Evolutionary conservation across 2,888 invertebrate genomes (phyloP).

Genomic region (Aporophyla nigra): DNA sequence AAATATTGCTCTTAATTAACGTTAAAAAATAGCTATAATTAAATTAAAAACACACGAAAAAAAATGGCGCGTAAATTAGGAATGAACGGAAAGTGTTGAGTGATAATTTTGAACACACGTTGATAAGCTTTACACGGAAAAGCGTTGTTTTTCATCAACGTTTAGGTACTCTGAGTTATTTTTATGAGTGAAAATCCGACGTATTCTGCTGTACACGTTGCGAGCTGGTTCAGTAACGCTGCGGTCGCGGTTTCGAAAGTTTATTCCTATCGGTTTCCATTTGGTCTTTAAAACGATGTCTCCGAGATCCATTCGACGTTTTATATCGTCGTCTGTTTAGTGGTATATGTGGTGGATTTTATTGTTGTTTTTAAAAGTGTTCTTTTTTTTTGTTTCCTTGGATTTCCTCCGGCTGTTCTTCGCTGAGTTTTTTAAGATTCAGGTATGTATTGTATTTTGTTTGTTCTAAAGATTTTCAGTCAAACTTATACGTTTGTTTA

Average conservation of each 20-base stretch:
- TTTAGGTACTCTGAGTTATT: slow-evolving; percentile 78
- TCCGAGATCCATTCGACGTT: slow-evolving; percentile 54
- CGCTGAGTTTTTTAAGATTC: slow-evolving; percentile 53
- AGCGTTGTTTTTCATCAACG: slow-evolving; percentile 78
- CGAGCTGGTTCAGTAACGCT: slow-evolving; percentile 64
- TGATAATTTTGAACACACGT: slow-evolving; percentile 59
- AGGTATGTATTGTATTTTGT: slow-evolving; percentile 52
- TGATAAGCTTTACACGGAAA: slow-evolving; percentile 70
- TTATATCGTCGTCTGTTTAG: slow-evolving; percentile 62
- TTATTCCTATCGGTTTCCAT: slow-evolving; percentile 58
- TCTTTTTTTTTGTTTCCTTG: slow-evolving; percentile 52
- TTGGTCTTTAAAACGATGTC: slow-evolving; percentile 66
- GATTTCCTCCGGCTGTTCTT: slow-evolving; percentile 54
- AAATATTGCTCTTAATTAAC: slow-evolving; percentile 27
- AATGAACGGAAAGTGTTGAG: slow-evolving; percentile 45
- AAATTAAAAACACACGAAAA: slow-evolving; percentile 13
- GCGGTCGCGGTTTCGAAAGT: slow-evolving; percentile 70
- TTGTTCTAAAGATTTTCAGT: slow-evolving; percentile 12
- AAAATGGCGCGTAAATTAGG: slow-evolving; percentile 43
- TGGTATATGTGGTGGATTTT: slow-evolving; percentile 68
- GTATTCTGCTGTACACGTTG: slow-evolving; percentile 67
- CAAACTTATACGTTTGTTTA: slow-evolving; percentile 38
- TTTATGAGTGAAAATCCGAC: slow-evolving; percentile 81
- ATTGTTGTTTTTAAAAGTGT: slow-evolving; percentile 63
- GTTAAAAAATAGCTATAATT: slow-evolving; percentile 12